Conservation (phyloP, 2,797 vertebrate genomes). For the Sorex maritimensis region DNA sequence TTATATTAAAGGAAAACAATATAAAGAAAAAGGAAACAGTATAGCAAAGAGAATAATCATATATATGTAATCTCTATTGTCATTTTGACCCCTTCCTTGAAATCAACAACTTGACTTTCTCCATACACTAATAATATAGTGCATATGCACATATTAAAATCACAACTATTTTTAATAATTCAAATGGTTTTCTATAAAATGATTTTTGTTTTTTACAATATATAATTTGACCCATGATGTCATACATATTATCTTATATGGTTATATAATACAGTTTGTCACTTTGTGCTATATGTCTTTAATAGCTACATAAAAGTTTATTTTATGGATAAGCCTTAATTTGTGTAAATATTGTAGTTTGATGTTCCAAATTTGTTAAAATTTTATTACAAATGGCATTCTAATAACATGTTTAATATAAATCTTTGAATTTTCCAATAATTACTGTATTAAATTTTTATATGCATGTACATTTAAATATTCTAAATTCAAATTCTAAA, state of each 20-base stretch:
- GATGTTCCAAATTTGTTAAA: slow-evolving; percentile 38
- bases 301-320: neutral
- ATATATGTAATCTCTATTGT: neutral
- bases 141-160: too few relatives aligned
- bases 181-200: too few relatives aligned
- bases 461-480: slow-evolving; percentile 11
- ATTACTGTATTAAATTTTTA: neutral
- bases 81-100: neutral
- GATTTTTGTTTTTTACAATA: neutral
- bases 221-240: neutral
- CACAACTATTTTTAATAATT: too few relatives aligned
- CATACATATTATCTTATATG: neutral
- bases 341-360: neutral
- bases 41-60: slow-evolving; percentile 9
- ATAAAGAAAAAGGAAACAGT: neutral
- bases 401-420: neutral
- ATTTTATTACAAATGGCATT: neutral
- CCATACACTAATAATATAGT: too few relatives aligned
- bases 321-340: slow-evolving; percentile 31
- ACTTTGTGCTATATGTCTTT: slow-evolving; percentile 52
- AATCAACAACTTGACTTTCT: neutral
- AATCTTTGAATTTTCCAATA: neutral
- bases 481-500: slow-evolving; percentile 45
- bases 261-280: neutral
- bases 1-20: slow-evolving; percentile 6